Evolutionary conservation across 2,113 vertebrate genomes (phyloP).

Genomic region (Hippoglossus stenolepis): DNA sequence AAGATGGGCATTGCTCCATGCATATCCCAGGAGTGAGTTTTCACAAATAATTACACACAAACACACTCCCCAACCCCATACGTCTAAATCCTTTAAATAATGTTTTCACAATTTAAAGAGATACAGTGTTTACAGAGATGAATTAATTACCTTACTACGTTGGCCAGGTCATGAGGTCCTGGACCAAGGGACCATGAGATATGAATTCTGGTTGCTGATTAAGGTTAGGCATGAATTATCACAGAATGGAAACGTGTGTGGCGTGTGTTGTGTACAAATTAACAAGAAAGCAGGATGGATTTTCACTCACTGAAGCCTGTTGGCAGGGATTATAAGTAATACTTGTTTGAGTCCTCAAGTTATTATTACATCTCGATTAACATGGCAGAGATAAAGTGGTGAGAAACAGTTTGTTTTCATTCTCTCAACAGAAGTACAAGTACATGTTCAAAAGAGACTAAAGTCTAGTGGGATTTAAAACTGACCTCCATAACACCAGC

Average conservation of each 20-base stretch:
- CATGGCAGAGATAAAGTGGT: neutral
- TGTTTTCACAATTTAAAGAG: too few relatives aligned
- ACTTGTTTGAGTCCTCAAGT: neutral
- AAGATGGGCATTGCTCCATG: slow-evolving; percentile 3
- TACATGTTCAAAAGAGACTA: neutral
- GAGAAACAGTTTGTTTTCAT: neutral
- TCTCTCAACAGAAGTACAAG: slow-evolving; percentile 1
- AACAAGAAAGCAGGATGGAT: too few relatives aligned
- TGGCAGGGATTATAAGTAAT: too few relatives aligned
- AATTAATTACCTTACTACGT: too few relatives aligned
- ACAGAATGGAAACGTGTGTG: too few relatives aligned
- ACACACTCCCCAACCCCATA: neutral
- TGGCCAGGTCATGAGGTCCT: too few relatives aligned
- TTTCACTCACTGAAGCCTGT: neutral
- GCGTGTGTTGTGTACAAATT: too few relatives aligned
- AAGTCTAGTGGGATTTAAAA: neutral
- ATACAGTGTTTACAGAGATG: too few relatives aligned
- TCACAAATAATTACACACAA: neutral
- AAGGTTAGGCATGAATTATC: too few relatives aligned
- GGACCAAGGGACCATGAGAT: too few relatives aligned
- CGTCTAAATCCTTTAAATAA: too few relatives aligned
- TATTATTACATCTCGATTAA: neutral
- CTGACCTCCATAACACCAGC: neutral
- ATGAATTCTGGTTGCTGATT: too few relatives aligned
- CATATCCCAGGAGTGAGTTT: slow-evolving; percentile 7